Evolutionary conservation across 1,140 invertebrate genomes (phyloP), one percentile per base, ranked within the genome.

Genomic region (Neomicropteryx cornuta): DNA sequence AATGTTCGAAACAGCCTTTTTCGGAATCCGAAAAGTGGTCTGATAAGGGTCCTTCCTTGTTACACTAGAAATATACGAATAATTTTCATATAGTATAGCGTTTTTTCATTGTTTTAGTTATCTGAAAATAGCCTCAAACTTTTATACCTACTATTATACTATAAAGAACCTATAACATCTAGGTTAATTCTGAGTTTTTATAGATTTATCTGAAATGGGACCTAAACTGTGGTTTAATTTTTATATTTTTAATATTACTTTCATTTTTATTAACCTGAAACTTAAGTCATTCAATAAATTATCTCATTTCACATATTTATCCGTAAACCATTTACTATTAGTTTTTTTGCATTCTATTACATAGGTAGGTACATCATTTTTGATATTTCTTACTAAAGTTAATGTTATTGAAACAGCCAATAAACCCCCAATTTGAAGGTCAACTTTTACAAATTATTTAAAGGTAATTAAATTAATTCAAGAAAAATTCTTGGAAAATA

Each of bases 1-100:
- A 87, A 52, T 84, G 80, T 46, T 86, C 77, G 46, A 84, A 79
- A 49, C 85, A 88, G 3, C 76, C 72, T 5, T 71, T 71, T 19
- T 72, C 70, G 4, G 49, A 53, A 0, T 60, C 49, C 62, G 72
- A 75, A 21, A 61, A 65, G 41, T 70, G 74, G 6, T 57, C 48
- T 11, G 53, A 49, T 19, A 76, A 43, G 42, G 68, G 68, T 2
- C 62, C 64, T 5, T 48, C 41, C 1, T 54, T 42, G 2, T 67
- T 62, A 37, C 74, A 76, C 2, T 52, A 41, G 21, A 19, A 36
- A 31, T 21, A 4, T 1, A 31, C n/a, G n/a, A n/a, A 30, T 30
- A 24, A 6, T 24, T 8, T 24, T 24, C 23, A 24, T 24, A 24
- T 24, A 24, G 13, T 24, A 24, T 24, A 24, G 13, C 13, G 13